Evolutionary conservation across 1,140 invertebrate genomes (phyloP).

Genomic region (Listronotus oregonensis): DNA sequence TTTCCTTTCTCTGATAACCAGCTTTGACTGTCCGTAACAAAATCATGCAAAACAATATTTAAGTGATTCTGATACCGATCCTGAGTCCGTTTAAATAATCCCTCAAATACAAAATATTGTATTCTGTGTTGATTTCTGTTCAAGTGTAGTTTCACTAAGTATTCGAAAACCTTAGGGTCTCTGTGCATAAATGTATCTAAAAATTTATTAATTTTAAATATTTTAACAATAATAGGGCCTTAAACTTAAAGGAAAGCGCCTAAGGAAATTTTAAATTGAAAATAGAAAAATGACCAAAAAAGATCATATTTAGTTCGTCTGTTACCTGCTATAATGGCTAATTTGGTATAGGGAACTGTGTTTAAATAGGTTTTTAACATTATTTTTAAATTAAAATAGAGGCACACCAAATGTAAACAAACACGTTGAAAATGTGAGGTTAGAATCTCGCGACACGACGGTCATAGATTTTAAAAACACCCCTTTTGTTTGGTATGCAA

Average conservation of each 20-base stretch:
- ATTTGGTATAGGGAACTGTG: slow-evolving; percentile 45
- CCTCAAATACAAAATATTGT: slow-evolving; percentile 50
- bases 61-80: slow-evolving; percentile 11
- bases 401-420: no score
- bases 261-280: no score
- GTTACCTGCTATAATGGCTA: slow-evolving; percentile 50
- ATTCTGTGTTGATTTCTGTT: slow-evolving; percentile 33
- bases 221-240: not conserved
- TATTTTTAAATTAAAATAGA: not conserved
- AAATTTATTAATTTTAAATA: slow-evolving; percentile 20
- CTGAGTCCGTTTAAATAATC: slow-evolving; percentile 37
- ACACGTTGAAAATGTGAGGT: no score
- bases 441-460: no score
- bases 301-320: not conserved
- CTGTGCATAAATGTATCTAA: slow-evolving; percentile 48
- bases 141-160: slow-evolving; percentile 40
- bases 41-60: slow-evolving; percentile 42
- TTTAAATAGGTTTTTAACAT: slow-evolving; percentile 51
- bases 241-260: slow-evolving; percentile 15
- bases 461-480: no score
- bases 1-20: slow-evolving; percentile 34
- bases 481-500: no score
- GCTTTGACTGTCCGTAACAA: slow-evolving; percentile 33
- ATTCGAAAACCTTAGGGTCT: slow-evolving; percentile 42
- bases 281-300: no score